A percentile compares a stretch with the other conserved stretches of the same genome.
phyloP scores from a whole-genome alignment of 2,113 vertebrate species.

The Saccopteryx leptura region DNA sequence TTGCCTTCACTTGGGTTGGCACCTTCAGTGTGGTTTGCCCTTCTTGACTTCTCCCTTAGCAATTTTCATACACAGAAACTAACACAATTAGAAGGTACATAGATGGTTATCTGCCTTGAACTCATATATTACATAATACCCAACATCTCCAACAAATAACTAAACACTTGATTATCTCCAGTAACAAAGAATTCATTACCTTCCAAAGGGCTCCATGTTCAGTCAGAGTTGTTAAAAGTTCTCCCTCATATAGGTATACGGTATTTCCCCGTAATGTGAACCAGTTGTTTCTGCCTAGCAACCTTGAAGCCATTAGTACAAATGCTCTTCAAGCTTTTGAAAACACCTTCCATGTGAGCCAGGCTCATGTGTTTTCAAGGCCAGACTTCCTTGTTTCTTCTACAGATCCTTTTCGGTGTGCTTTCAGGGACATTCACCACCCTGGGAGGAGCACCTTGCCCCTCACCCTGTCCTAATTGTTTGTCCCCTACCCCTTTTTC shows the following conservation, averaged over 20 bases:
- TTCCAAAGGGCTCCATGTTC: constrained; percentile 11
- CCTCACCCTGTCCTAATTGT: not conserved
- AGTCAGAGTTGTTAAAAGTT: constrained; percentile 1
- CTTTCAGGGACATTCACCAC: not conserved
- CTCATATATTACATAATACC: not conserved
- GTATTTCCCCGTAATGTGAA: constrained; percentile 22
- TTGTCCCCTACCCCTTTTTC: not conserved
- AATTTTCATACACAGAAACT: not conserved
- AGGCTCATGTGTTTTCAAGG: constrained; percentile 5
- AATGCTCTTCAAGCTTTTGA: not conserved
- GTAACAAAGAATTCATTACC: not conserved
- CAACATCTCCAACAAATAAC: not conserved
- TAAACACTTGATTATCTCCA: not conserved
- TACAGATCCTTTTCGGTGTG: not conserved
- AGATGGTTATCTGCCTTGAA: not conserved
- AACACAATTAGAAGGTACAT: not conserved
- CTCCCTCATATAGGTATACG: constrained; percentile 2
- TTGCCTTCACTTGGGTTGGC: not conserved
- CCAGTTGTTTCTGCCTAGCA: constrained; percentile 48
- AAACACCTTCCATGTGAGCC: not conserved
- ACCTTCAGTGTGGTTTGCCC: not conserved
- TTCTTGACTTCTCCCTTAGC: constrained; percentile 11
- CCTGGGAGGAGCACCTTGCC: not conserved
- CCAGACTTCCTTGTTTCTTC: not conserved
- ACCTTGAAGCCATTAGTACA: not conserved